phyloP scores from a whole-genome alignment of 2,797 vertebrate species.

The Muscicapa striata region DNA sequence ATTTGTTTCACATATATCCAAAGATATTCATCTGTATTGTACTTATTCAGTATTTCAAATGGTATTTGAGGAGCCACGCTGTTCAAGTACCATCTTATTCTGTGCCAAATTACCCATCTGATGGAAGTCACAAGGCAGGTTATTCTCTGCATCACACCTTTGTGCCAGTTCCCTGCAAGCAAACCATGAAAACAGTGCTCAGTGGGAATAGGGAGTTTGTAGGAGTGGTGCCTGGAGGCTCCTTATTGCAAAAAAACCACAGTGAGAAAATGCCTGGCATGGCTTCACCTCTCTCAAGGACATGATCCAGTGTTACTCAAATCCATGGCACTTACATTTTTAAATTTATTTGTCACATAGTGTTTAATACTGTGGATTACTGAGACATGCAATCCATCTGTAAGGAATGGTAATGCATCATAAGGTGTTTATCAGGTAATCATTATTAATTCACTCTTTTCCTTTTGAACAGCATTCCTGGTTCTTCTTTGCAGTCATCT shows the following conservation, averaged over 20 bases:
- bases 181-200: not conserved
- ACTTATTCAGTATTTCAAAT: not conserved
- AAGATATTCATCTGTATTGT: not conserved
- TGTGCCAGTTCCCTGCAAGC: not conserved
- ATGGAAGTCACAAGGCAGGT: not conserved
- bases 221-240: not conserved
- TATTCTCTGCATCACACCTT: not conserved
- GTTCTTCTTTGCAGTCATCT: slow-evolving; percentile 96
- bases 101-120: not conserved
- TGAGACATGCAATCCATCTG: not conserved
- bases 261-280: not conserved
- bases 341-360: not conserved
- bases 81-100: not conserved
- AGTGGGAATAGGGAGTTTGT: not conserved
- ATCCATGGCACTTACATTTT: not conserved
- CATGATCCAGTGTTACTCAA: not conserved
- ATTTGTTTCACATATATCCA: not conserved
- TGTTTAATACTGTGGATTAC: not conserved
- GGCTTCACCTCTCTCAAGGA: not conserved
- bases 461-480: slow-evolving; percentile 88
- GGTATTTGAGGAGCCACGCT: not conserved
- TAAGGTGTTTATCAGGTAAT: not conserved
- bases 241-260: not conserved
- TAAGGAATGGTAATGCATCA: not conserved
- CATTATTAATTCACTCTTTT: not conserved